Percentiles rank a stretch among this genome's conserved stretches.
Conservation (phyloP, 2,797 vertebrate species). For the Sebastes oblongus region DNA sequence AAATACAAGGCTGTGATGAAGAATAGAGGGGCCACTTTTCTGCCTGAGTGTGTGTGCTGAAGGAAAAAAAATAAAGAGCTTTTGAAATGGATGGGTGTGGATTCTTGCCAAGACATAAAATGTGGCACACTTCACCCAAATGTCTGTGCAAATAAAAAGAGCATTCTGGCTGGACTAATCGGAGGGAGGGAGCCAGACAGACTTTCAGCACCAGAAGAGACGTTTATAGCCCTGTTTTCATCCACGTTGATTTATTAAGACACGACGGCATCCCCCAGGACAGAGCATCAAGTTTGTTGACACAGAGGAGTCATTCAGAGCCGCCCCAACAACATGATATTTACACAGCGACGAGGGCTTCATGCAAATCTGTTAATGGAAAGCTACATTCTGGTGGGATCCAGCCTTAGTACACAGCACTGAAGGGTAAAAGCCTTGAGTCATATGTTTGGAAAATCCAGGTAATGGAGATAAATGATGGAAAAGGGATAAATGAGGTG, state of each 20-base stretch:
- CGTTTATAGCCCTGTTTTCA: slow-evolving; percentile 60
- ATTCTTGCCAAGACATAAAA: slow-evolving; percentile 60
- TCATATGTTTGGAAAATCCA: slow-evolving; percentile 59
- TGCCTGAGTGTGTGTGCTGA: slow-evolving; percentile 21
- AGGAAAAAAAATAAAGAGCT: slow-evolving; percentile 34
- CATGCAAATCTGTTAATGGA: slow-evolving; percentile 47
- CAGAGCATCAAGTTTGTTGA: slow-evolving; percentile 55
- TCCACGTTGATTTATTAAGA: slow-evolving; percentile 39
- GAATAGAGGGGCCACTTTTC: slow-evolving; percentile 71
- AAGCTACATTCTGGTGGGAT: slow-evolving; percentile 30
- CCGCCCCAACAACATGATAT: slow-evolving; percentile 57
- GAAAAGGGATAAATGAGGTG: slow-evolving; percentile 38
- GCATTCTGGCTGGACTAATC: slow-evolving; percentile 27
- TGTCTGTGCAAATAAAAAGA: slow-evolving; percentile 46
- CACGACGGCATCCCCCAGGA: slow-evolving; percentile 32
- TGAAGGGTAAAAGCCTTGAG: slow-evolving; percentile 61
- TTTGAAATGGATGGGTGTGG: slow-evolving; percentile 53
- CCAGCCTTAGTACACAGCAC: slow-evolving; percentile 38
- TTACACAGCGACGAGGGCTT: slow-evolving; percentile 45
- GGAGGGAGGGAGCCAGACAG: slow-evolving; percentile 16
- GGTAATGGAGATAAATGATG: slow-evolving; percentile 55
- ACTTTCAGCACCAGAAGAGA: slow-evolving; percentile 37
- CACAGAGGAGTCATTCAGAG: slow-evolving; percentile 55
- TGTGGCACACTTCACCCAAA: slow-evolving; percentile 62
- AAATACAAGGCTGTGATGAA: slow-evolving; percentile 85